Percentiles rank a stretch among this genome's conserved stretches.
These are phyloP conservation scores for Rhincodon typus DNA, from an alignment of 2,797 vertebrate species.

Conservation along the genomic window DNA sequence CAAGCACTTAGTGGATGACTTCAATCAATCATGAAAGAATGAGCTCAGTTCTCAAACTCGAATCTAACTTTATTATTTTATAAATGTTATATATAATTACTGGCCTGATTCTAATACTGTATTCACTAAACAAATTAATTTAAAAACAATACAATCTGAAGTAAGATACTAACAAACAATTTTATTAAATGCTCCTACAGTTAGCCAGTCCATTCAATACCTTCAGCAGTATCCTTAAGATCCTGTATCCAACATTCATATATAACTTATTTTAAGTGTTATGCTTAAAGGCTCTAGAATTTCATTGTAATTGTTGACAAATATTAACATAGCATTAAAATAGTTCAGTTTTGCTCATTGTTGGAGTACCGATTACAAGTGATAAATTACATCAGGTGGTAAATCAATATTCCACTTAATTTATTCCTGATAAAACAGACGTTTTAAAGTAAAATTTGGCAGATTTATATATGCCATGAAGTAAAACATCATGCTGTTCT, in stretches of 20 bases:
- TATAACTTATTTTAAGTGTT: background rate
- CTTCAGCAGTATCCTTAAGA: background rate
- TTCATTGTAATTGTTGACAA: background rate
- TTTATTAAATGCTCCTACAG: background rate
- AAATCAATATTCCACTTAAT: background rate
- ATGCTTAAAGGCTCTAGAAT: background rate
- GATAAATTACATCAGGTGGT: background rate
- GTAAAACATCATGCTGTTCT: background rate
- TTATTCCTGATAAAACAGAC: background rate
- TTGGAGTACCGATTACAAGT: background rate
- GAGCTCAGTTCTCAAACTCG: background rate
- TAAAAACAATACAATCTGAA: background rate
- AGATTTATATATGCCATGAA: background rate
- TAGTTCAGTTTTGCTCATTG: background rate
- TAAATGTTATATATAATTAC: background rate
- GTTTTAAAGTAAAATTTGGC: background rate
- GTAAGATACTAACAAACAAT: background rate
- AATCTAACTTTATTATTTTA: background rate
- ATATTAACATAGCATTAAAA: background rate
- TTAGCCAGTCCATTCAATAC: background rate
- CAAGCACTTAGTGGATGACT: background rate
- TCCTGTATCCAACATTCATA: background rate
- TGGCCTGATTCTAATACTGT: background rate
- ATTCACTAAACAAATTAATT: background rate
- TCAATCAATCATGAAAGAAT: background rate